Conservation (phyloP, 2,888 invertebrate genomes). For the Spodoptera littoralis region DNA sequence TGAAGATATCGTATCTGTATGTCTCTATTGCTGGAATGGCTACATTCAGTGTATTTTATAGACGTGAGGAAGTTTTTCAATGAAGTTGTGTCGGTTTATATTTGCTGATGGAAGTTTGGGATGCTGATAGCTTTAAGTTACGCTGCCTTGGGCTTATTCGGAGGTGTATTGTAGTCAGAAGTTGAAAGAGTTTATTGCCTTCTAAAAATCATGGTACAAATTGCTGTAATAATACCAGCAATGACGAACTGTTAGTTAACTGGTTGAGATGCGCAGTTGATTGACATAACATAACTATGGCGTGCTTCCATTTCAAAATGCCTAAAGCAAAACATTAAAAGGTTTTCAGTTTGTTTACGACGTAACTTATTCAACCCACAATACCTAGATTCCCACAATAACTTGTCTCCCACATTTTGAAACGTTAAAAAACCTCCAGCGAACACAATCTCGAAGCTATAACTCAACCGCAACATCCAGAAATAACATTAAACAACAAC, state of each 20-base stretch:
- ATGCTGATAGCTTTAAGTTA: constrained; percentile 36
- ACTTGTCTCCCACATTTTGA: not conserved
- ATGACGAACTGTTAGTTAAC: not conserved
- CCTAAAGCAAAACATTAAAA: not conserved
- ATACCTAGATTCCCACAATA: constrained; percentile 1
- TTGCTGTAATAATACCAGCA: not conserved
- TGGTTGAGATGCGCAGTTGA: too few species aligned
- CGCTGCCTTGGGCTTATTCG: constrained; percentile 15
- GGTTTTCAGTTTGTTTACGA: too few species aligned
- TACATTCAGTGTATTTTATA: constrained; percentile 55
- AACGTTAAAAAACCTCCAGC: constrained; percentile 29
- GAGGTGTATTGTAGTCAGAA: constrained; percentile 5
- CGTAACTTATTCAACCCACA: not conserved
- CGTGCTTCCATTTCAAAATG: not conserved
- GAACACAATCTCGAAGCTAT: constrained; percentile 36
- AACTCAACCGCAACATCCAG: constrained; percentile 46
- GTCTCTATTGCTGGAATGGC: constrained; percentile 70
- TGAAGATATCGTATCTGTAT: constrained; percentile 74
- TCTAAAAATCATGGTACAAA: not conserved
- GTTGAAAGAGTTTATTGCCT: constrained; percentile 6
- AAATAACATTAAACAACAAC: constrained; percentile 57
- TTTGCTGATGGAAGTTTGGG: constrained; percentile 44
- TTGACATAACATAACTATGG: too few species aligned
- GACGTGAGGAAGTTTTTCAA: constrained; percentile 55
- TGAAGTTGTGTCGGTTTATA: constrained; percentile 49